Evolutionary conservation across 2,888 invertebrate genomes (phyloP).

Genomic region (Phlogophora meticulosa): DNA sequence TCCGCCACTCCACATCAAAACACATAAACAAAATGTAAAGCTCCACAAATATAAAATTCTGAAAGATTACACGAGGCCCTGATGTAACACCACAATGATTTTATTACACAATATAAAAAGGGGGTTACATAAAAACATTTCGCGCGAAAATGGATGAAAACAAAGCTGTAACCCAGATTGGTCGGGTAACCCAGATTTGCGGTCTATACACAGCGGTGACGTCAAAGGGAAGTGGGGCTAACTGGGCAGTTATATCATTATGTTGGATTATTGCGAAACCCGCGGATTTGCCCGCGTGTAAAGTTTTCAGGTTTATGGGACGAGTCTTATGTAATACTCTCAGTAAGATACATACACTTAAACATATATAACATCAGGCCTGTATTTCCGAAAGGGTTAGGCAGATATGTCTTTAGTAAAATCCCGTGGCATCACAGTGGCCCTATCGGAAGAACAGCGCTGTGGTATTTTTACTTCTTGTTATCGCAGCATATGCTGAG

Average conservation of each 20-base stretch:
- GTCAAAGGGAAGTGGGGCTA: constrained; percentile 45
- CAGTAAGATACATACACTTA: too few species aligned
- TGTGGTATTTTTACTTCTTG: too few species aligned
- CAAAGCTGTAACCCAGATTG: constrained; percentile 69
- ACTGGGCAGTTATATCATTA: constrained; percentile 38
- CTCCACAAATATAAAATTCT: constrained; percentile 28
- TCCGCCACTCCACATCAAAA: neutral
- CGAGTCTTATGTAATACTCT: neutral
- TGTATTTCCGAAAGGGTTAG: too few species aligned
- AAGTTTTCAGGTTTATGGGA: neutral
- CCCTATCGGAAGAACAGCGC: too few species aligned
- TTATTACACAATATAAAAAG: constrained; percentile 49
- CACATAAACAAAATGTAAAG: constrained; percentile 15
- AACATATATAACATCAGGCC: too few species aligned
- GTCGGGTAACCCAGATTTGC: constrained; percentile 49
- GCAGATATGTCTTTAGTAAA: too few species aligned
- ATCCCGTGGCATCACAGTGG: too few species aligned
- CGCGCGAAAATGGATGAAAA: constrained; percentile 70
- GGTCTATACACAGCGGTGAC: constrained; percentile 62
- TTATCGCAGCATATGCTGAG: too few species aligned
- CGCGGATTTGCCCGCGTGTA: neutral
- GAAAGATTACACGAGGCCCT: constrained; percentile 36
- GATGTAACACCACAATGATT: constrained; percentile 43
- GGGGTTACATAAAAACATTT: constrained; percentile 64
- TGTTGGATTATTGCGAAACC: neutral